Conservation (phyloP, 2,888 invertebrate species). For the Dexiosoma caninum region DNA sequence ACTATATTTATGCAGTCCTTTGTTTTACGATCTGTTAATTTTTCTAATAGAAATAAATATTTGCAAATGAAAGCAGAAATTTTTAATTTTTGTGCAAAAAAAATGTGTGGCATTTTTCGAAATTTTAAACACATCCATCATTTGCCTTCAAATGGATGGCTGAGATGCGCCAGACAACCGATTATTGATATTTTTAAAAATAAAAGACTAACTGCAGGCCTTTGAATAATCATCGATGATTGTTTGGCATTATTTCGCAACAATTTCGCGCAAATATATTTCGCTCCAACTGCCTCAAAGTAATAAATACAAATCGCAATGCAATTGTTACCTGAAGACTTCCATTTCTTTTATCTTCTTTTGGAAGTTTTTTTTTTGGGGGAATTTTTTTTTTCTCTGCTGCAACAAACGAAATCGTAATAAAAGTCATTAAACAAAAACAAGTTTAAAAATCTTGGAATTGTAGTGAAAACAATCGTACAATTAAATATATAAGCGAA, state of each 20-base stretch:
- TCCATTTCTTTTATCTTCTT: slow-evolving; percentile 40
- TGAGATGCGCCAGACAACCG: background rate
- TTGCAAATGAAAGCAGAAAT: too few relatives aligned
- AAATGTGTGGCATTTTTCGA: too few relatives aligned
- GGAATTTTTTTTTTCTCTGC: background rate
- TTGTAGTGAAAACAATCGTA: slow-evolving; percentile 18
- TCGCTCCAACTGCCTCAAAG: slow-evolving; percentile 6
- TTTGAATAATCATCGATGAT: slow-evolving; percentile 3
- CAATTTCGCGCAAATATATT: background rate
- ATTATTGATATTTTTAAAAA: slow-evolving; percentile 4
- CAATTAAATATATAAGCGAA: background rate
- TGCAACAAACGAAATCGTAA: slow-evolving; percentile 23
- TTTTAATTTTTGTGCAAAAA: too few relatives aligned
- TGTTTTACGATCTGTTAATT: background rate
- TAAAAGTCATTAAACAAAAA: slow-evolving; percentile 30
- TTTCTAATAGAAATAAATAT: background rate
- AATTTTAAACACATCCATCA: background rate
- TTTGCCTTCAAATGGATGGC: background rate
- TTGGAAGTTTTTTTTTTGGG: slow-evolving; percentile 32
- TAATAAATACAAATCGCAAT: background rate
- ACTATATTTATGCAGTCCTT: too few relatives aligned
- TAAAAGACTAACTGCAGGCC: slow-evolving; percentile 8
- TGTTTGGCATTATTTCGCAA: slow-evolving; percentile 4
- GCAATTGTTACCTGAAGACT: background rate
- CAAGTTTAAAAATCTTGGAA: slow-evolving; percentile 31